A percentile compares a stretch with the other conserved stretches of the same genome.
phyloP scores from a whole-genome alignment of 2,888 invertebrate genomes.

The Himalopsyche tibetana region DNA sequence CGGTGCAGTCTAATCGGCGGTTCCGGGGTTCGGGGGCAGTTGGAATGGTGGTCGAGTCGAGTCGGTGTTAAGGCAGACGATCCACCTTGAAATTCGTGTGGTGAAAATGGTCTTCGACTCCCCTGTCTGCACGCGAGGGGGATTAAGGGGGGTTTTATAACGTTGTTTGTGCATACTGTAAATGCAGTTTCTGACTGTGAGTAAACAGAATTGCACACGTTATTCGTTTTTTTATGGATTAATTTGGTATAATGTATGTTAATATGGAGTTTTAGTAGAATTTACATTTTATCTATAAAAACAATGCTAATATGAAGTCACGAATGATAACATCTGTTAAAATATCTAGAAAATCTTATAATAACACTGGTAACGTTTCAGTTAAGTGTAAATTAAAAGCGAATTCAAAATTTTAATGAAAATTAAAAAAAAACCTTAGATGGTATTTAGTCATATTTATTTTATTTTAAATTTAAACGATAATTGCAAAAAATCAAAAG shows the following conservation, averaged over 20 bases:
- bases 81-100: conserved; percentile 43
- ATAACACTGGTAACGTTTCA: too few relatives aligned
- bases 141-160: conserved; percentile 40
- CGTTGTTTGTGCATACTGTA: conserved; percentile 43
- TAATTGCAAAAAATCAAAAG: too few relatives aligned
- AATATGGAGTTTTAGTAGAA: not conserved
- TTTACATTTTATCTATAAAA: not conserved
- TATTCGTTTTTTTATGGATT: not conserved
- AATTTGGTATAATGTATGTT: not conserved
- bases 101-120: conserved; percentile 33
- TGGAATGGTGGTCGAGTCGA: conserved; percentile 57
- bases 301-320: too few relatives aligned
- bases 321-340: too few relatives aligned
- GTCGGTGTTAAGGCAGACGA: conserved; percentile 41
- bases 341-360: too few relatives aligned
- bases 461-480: too few relatives aligned
- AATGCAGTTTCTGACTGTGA: conserved; percentile 25
- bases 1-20: conserved; percentile 56
- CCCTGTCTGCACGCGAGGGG: conserved; percentile 38
- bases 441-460: too few relatives aligned
- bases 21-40: conserved; percentile 55
- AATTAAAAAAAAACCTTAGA: too few relatives aligned
- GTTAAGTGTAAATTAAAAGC: too few relatives aligned
- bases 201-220: conserved; percentile 26
- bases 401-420: too few relatives aligned